Evolutionary conservation across 2,888 invertebrate genomes (phyloP).

Genomic region (Cylloceria caligata): DNA sequence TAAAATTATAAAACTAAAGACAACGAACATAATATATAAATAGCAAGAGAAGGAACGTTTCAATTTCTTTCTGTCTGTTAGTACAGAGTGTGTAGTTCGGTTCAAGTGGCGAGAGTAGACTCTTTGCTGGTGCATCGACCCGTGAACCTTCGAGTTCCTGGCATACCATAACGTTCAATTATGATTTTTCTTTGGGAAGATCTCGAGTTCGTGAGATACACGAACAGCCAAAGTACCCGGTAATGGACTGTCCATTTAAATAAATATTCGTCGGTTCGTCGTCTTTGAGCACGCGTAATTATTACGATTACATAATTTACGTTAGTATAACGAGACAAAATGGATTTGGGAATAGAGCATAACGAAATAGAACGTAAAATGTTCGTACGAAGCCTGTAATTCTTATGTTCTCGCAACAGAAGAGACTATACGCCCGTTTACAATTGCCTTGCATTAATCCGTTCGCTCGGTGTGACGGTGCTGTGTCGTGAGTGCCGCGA

Average conservation of each 20-base stretch:
- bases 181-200: constrained; percentile 22
- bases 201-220: constrained; percentile 2
- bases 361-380: neutral
- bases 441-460: constrained; percentile 78
- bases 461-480: constrained; percentile 78
- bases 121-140: constrained; percentile 62
- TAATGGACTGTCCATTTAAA: neutral
- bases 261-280: neutral
- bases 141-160: constrained; percentile 46
- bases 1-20: too few relatives aligned
- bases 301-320: constrained; percentile 20
- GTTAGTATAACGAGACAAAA: neutral
- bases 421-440: constrained; percentile 58
- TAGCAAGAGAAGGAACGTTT: constrained; percentile 5
- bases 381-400: neutral
- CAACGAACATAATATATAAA: neutral
- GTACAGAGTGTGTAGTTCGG: neutral
- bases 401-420: neutral
- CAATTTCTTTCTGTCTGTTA: constrained; percentile 39
- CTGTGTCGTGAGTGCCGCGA: constrained; percentile 25
- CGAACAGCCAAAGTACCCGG: neutral
- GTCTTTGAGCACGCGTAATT: neutral
- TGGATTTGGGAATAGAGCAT: constrained; percentile 15
- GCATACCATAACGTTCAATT: constrained; percentile 61
- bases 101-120: constrained; percentile 16